These are phyloP conservation scores for Pseudochaenichthys georgianus DNA, from an alignment of 2,797 vertebrate species.

Conservation along the genomic window DNA sequence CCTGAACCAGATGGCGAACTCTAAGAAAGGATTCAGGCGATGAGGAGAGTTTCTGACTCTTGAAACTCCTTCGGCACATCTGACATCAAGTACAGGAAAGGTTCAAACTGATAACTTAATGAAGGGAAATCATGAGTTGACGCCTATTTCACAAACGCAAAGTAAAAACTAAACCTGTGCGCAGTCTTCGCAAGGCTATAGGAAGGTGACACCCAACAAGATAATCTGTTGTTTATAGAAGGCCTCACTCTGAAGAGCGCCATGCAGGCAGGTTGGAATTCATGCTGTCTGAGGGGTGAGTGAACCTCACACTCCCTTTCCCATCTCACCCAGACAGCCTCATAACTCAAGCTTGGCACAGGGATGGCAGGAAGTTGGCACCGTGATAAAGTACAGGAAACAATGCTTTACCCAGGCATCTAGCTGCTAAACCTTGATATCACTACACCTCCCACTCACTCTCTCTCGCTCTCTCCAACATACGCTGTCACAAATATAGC, in stretches of 20 bases:
- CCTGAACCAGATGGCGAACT: constrained; percentile 22
- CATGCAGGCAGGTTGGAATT: constrained; percentile 28
- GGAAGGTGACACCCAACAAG: constrained; percentile 52
- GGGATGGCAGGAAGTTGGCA: constrained; percentile 68
- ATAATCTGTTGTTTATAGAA: constrained; percentile 62
- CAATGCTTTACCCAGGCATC: constrained; percentile 60
- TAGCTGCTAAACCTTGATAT: constrained; percentile 60
- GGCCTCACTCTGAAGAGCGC: constrained; percentile 27
- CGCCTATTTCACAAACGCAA: background rate
- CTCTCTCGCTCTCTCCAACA: constrained; percentile 1
- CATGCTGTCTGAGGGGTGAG: constrained; percentile 36
- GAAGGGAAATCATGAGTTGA: background rate
- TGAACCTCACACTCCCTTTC: constrained; percentile 39
- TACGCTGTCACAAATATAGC: constrained; percentile 57
- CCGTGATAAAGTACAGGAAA: constrained; percentile 64
- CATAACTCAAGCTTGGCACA: constrained; percentile 68
- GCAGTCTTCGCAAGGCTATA: constrained; percentile 25
- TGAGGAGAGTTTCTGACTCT: background rate
- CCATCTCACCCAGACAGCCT: constrained; percentile 51
- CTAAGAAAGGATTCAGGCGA: constrained; percentile 1
- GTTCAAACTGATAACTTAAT: background rate
- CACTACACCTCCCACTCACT: constrained; percentile 47
- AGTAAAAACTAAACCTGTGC: constrained; percentile 3
- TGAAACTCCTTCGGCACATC: background rate
- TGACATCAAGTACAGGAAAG: background rate